These are phyloP conservation scores for Zootermopsis nevadensis DNA, from an alignment of 2,888 invertebrate genomes.

Conservation along the genomic window DNA sequence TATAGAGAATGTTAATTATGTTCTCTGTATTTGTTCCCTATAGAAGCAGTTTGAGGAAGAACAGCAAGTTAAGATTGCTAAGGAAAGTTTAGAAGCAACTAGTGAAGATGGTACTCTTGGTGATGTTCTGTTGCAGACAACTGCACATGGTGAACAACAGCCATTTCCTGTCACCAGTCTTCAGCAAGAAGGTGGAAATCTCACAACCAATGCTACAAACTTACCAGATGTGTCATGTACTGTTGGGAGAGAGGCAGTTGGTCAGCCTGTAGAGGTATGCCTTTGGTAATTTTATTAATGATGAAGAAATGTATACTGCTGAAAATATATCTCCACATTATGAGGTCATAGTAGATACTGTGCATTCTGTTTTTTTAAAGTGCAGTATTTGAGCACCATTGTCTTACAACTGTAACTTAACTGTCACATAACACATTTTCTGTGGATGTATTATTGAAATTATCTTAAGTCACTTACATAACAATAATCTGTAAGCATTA, in stretches of 20 bases:
- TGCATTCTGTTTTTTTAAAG: neutral
- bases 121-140: neutral
- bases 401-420: neutral
- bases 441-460: no score
- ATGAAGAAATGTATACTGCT: neutral
- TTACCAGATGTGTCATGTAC: slow-evolving; percentile 44
- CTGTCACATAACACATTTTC: neutral
- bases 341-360: neutral
- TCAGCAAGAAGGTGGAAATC: neutral
- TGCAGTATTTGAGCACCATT: neutral
- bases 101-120: neutral
- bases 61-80: neutral
- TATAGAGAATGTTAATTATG: no score
- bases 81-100: neutral
- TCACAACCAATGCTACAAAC: slow-evolving; percentile 37
- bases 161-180: neutral
- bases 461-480: no score
- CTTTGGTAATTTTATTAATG: neutral
- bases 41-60: slow-evolving; percentile 2
- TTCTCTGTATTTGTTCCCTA: neutral
- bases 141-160: neutral
- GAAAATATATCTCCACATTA: neutral
- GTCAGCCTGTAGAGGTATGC: slow-evolving; percentile 48
- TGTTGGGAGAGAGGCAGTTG: slow-evolving; percentile 45
- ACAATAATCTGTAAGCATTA: no score